Percentiles rank a stretch among this genome's conserved stretches.
phyloP scores from a whole-genome alignment of 2,113 vertebrate species.

The Daphoenositta chrysoptera region DNA sequence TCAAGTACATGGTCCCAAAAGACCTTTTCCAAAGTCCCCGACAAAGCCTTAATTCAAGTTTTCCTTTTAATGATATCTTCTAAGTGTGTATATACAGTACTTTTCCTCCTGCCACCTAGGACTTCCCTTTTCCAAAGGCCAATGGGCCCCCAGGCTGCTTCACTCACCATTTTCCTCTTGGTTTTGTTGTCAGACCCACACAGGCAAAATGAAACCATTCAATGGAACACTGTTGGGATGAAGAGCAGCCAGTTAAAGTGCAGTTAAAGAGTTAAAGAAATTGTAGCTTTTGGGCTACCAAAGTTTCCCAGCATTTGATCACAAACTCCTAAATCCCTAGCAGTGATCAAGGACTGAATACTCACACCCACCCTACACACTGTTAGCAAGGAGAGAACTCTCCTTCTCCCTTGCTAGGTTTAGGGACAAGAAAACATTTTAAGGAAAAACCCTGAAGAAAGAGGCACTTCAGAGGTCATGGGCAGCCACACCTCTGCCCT shows the following conservation, averaged over 20 bases:
- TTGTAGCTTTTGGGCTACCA: background rate
- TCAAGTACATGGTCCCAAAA: background rate
- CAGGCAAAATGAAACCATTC: conserved; percentile 99
- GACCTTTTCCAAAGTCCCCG: background rate
- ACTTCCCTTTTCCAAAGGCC: background rate
- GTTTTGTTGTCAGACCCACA: conserved; percentile 95
- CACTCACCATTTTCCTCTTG: conserved; percentile 96
- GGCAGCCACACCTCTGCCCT: background rate
- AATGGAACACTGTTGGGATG: conserved; percentile 87
- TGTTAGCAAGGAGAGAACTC: background rate
- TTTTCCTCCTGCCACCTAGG: background rate
- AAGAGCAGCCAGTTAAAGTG: background rate
- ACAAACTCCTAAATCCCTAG: background rate
- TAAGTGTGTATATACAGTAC: background rate
- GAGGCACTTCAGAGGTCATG: background rate
- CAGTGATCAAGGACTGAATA: background rate
- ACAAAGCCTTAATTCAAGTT: background rate
- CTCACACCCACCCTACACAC: background rate
- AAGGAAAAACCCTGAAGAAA: background rate
- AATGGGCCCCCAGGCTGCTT: background rate
- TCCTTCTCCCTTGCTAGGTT: background rate
- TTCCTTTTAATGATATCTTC: background rate
- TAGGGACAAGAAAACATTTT: background rate
- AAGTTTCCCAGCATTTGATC: background rate
- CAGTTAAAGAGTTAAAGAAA: too few relatives aligned